Base-by-base conservation (phyloP, 2,113 vertebrate genomes). In the Cyrtonyx montezumae region DNA sequence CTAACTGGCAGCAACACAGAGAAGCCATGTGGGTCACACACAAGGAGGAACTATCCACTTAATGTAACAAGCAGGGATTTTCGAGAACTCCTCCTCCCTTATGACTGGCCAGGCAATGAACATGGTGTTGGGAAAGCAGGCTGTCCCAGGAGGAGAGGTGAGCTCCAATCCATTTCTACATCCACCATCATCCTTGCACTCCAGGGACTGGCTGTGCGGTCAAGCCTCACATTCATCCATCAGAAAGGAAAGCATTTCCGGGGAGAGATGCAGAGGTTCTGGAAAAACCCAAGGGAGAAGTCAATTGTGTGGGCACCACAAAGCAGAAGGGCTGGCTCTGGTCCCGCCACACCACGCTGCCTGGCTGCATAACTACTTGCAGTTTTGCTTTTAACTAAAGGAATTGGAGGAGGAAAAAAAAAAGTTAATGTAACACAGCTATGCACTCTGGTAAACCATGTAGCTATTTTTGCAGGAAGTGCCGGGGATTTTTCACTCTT, bases 111-210 rank as follows among this genome's bases (percentile, higher is more conserved):
- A 69, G 18, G 37, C 43, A 82, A 69, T 1, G 0, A 46, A 37
- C 18, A 58, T 4, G 28, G 53, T 73, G 12, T 45, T 45, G 19
- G 30, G 77, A 77, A 77, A 26, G 5, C 68, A 81, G 36, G 4
- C 43, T 42, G 11, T 36, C 26, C 15, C 17, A 7, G 66, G 48
- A 65, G 62, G 11, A 66, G 16, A 45, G 8, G 2, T 0, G 5
- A 23, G 46, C n/a, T 88, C 36, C 51, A 37, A n/a, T 51, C 48
- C 28, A 51, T 42, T 76, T 88, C 36, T 28, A 17, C 17, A 32
- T 48, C n/a, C 40, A 32, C 34, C 1, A 0, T 7, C 3, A 2
- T 26, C 19, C 25, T 23, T 1, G 0, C 17, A 62, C 66, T 13
- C 46, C 36, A 13, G 6, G 18, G 30, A 42, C 36, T 0, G 0